Evolutionary conservation across 2,113 vertebrate species (phyloP).

Genomic region (Azemiops feae): DNA sequence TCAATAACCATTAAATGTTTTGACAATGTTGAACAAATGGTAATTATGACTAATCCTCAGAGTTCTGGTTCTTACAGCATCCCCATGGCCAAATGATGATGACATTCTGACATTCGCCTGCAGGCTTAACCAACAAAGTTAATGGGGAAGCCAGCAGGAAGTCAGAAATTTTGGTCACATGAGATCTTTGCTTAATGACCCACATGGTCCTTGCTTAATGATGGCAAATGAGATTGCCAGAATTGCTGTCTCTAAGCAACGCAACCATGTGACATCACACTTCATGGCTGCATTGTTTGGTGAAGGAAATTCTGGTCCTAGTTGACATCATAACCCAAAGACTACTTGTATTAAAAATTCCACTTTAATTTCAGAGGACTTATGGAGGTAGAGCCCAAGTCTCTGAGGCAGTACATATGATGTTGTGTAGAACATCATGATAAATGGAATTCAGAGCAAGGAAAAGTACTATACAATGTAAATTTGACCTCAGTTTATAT

Average conservation of each 20-base stretch:
- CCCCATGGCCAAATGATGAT: neutral
- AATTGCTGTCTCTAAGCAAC: neutral
- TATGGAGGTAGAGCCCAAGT: neutral
- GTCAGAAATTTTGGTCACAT: neutral
- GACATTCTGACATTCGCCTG: neutral
- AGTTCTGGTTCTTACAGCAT: neutral
- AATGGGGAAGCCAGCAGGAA: neutral
- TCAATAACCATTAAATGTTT: neutral
- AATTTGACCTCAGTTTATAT: neutral
- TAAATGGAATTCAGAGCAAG: neutral
- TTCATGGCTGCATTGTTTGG: neutral
- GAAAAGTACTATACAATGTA: neutral
- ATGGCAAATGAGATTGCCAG: neutral
- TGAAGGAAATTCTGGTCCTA: neutral
- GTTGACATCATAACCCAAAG: neutral
- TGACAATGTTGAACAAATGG: neutral
- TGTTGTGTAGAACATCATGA: neutral
- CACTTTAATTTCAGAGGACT: neutral
- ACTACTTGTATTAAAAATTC: neutral
- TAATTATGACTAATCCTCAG: neutral
- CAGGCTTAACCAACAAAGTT: neutral
- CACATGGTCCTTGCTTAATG: neutral
- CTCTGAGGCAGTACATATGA: neutral
- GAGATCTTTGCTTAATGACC: neutral
- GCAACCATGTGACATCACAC: neutral